Evolutionary conservation across 2,888 invertebrate genomes (phyloP).

Genomic region (Synergus laeviventris): DNA sequence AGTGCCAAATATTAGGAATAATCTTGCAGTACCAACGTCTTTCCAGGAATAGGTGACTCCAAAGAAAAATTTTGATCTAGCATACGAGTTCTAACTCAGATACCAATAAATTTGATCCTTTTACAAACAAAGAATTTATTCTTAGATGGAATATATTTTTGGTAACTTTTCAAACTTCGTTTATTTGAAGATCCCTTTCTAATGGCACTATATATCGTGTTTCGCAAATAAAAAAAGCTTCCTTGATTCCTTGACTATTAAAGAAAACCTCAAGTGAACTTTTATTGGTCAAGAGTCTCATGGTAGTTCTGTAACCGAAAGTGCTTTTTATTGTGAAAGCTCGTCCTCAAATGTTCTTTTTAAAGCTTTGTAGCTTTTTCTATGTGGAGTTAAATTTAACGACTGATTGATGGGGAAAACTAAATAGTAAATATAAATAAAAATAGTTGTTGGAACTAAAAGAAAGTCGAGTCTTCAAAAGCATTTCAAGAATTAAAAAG

Average conservation of each 20-base stretch:
- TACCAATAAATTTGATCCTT: neutral
- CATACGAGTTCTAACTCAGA: neutral
- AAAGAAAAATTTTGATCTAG: neutral
- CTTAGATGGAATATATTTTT: neutral
- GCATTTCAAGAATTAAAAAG: neutral
- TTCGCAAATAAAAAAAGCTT: neutral
- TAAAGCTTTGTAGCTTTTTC: constrained; percentile 2
- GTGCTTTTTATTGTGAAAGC: constrained; percentile 10
- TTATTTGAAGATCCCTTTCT: no score
- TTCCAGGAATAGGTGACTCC: neutral
- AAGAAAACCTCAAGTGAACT: neutral
- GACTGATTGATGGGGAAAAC: neutral
- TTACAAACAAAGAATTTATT: neutral
- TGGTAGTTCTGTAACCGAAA: constrained; percentile 11
- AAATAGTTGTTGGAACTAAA: neutral
- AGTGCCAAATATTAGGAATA: constrained; percentile 32
- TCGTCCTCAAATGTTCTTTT: constrained; percentile 19
- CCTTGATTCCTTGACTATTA: neutral
- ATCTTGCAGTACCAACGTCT: constrained; percentile 7
- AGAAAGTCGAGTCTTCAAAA: neutral
- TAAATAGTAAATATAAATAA: neutral
- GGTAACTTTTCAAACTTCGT: no score
- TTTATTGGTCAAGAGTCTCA: constrained; percentile 6
- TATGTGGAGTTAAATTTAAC: neutral
- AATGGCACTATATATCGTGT: neutral